Conservation (phyloP, 2,797 vertebrate species). For the Nannoperca australis region DNA sequence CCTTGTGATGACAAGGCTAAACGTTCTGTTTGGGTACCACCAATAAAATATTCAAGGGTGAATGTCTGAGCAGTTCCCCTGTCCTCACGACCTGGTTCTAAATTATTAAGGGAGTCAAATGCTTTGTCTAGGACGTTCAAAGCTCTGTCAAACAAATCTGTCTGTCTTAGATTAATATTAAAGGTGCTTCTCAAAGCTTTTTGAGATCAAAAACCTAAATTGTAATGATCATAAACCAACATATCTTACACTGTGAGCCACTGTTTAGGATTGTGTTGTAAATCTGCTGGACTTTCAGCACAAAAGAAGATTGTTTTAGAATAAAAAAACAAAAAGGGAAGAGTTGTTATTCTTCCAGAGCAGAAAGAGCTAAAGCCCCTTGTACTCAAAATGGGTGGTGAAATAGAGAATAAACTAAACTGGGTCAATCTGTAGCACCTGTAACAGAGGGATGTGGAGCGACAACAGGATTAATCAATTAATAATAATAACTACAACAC, state of each 20-base stretch:
- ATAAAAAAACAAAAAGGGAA: not conserved
- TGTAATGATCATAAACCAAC: conserved; percentile 16
- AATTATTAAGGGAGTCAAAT: conserved; percentile 54
- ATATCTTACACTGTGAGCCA: not conserved
- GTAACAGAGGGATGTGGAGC: not conserved
- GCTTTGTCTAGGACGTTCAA: conserved; percentile 37
- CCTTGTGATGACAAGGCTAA: conserved; percentile 63
- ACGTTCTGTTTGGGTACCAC: conserved; percentile 32
- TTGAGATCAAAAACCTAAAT: conserved; percentile 18
- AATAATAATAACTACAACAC: not conserved
- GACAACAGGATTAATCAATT: not conserved
- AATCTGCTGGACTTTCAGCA: conserved; percentile 21
- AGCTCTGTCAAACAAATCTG: conserved; percentile 25
- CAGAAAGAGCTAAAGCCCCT: not conserved
- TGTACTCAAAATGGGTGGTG: not conserved
- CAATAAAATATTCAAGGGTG: conserved; percentile 62
- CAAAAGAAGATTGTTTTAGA: conserved; percentile 19
- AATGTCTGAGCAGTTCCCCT: conserved; percentile 49
- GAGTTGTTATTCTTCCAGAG: conserved; percentile 1
- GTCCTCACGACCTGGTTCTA: conserved; percentile 19
- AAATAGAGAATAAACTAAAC: conserved; percentile 9
- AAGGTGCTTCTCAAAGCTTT: conserved; percentile 5
- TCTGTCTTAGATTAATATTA: conserved; percentile 5
- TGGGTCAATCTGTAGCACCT: not conserved
- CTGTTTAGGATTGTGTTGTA: conserved; percentile 4